These are phyloP conservation scores for Drosophila prostipennis DNA, from an alignment of 2,888 invertebrate genomes.

Conservation along the genomic window DNA sequence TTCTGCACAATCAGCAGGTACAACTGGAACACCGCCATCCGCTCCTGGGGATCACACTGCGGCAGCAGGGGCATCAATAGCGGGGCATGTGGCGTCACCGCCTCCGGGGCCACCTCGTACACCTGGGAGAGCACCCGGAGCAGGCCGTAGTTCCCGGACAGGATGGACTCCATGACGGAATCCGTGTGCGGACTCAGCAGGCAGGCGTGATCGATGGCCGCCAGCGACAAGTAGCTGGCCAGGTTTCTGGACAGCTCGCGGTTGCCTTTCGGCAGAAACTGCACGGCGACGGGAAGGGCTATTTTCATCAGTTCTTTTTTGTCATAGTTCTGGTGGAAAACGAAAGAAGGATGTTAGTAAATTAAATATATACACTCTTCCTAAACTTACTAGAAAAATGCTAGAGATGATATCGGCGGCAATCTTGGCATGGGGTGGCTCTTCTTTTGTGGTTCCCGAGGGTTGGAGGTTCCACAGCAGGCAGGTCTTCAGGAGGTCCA, in stretches of 20 bases:
- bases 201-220: conserved; percentile 95
- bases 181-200: conserved; percentile 94
- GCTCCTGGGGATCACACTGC: conserved; percentile 93
- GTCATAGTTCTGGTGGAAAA: conserved; percentile 85
- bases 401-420: conserved; percentile 97
- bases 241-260: conserved; percentile 94
- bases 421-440: conserved; percentile 98
- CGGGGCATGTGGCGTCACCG: conserved; percentile 93
- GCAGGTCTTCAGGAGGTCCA: conserved; percentile 93
- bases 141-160: conserved; percentile 94
- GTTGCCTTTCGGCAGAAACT: conserved; percentile 95
- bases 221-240: conserved; percentile 95
- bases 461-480: conserved; percentile 95
- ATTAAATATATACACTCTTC: background rate
- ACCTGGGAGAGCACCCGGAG: conserved; percentile 95
- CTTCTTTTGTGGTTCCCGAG: conserved; percentile 89
- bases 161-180: conserved; percentile 95
- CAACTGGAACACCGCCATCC: conserved; percentile 92
- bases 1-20: conserved; percentile 93
- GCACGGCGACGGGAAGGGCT: conserved; percentile 95
- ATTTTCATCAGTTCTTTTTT: conserved; percentile 86
- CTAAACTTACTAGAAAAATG: conserved; percentile 91
- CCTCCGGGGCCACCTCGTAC: conserved; percentile 94
- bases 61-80: conserved; percentile 91
- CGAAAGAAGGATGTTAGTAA: background rate